Evolutionary conservation across 30 jellyfish, hydroid and myxozoan species (phyloP).

Genomic region (Catostylus mosaicus): DNA sequence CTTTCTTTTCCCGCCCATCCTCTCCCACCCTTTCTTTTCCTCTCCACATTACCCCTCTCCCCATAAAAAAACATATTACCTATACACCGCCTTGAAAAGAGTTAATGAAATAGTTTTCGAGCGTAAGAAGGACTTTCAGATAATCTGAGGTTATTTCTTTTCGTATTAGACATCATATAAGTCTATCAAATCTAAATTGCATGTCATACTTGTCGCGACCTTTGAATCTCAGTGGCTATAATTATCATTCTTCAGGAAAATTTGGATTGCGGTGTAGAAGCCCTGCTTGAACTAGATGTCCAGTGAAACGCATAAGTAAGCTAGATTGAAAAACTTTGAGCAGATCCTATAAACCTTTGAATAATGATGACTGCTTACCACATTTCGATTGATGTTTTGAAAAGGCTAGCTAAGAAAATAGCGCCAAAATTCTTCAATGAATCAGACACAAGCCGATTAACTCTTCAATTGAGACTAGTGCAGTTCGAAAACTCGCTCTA

Average conservation of each 20-base stretch:
- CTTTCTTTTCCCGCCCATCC: no score
- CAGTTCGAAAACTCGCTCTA: conserved; percentile 22
- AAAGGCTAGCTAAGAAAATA: conserved; percentile 16
- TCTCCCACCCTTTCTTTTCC: no score
- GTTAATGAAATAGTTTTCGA: no score
- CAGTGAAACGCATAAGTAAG: background rate
- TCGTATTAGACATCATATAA: background rate
- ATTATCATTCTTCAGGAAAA: background rate
- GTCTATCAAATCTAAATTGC: background rate
- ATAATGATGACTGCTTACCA: conserved; percentile 22
- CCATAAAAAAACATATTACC: no score
- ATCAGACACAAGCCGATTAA: conserved; percentile 50
- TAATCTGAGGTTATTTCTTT: background rate
- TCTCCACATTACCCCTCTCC: no score
- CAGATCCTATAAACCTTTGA: conserved; percentile 29
- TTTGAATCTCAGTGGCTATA: background rate
- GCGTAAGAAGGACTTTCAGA: background rate
- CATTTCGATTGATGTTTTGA: conserved; percentile 21
- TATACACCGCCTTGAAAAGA: no score
- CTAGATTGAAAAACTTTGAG: conserved; percentile 6
- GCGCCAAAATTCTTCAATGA: conserved; percentile 39
- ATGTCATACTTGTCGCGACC: background rate
- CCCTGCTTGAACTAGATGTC: background rate
- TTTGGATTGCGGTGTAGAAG: background rate
- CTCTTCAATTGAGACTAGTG: background rate